phyloP scores from a whole-genome alignment of 2,113 vertebrate genomes.

The Condylura cristata region DNA sequence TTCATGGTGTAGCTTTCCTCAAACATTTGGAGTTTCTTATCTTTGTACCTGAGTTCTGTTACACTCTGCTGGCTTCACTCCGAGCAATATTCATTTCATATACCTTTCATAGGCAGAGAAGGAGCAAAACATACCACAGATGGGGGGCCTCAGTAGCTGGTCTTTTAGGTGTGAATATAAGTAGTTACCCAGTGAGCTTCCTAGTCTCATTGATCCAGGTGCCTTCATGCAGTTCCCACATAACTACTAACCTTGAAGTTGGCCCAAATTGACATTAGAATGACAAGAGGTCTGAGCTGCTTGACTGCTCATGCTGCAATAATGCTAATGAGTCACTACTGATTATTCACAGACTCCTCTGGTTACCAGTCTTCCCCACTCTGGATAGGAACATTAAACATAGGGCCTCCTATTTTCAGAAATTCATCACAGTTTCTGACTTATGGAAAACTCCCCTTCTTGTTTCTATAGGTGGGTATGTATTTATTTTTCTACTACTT shows the following conservation, averaged over 20 bases:
- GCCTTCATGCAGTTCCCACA: neutral
- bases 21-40: slow-evolving; percentile 50
- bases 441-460: slow-evolving; percentile 6
- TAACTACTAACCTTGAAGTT: neutral
- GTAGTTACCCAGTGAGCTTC: neutral
- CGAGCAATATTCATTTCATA: neutral
- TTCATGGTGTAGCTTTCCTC: neutral
- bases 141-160: neutral
- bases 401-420: neutral
- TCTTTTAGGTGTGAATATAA: neutral
- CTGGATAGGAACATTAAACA: neutral
- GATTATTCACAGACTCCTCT: neutral
- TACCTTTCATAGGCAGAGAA: neutral
- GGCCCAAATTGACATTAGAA: neutral
- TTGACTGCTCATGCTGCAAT: neutral
- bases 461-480: neutral
- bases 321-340: neutral
- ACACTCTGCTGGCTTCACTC: slow-evolving; percentile 9
- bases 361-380: neutral
- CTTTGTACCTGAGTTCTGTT: slow-evolving; percentile 35
- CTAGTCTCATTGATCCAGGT: neutral
- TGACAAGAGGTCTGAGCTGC: neutral
- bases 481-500: neutral
- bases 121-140: neutral
- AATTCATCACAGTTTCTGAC: slow-evolving; percentile 14